Conservation (phyloP, 1,140 invertebrate species). For the Caenorhabditis latens region DNA sequence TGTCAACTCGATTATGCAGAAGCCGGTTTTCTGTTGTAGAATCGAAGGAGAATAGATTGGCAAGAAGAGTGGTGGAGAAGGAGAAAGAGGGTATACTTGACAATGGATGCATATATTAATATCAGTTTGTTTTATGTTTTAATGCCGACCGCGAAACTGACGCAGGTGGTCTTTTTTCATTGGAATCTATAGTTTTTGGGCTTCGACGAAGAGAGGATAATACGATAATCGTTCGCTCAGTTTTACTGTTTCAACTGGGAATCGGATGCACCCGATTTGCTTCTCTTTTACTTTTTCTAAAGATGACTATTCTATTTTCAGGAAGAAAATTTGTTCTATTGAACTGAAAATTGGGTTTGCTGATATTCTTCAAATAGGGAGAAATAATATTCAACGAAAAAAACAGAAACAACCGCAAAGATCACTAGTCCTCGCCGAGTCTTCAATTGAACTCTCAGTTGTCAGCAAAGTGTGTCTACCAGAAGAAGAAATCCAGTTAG, state of each 20-base stretch:
- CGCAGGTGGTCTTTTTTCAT: slow-evolving; percentile 3
- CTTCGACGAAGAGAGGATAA: neutral
- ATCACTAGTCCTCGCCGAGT: neutral
- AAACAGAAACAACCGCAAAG: neutral
- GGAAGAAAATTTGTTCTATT: neutral
- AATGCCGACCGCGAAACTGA: slow-evolving; percentile 1
- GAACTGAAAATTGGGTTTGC: neutral
- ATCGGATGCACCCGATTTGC: neutral
- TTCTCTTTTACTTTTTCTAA: neutral
- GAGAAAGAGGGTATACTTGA: slow-evolving; percentile 17
- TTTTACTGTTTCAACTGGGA: neutral
- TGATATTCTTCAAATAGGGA: too few species aligned
- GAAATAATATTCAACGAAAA: neutral
- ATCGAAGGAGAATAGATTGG: neutral
- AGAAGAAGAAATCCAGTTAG: neutral
- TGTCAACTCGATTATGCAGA: slow-evolving; percentile 55
- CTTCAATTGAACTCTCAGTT: neutral
- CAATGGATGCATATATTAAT: slow-evolving; percentile 33
- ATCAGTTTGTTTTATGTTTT: slow-evolving; percentile 41
- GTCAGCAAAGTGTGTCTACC: neutral
- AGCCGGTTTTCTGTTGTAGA: slow-evolving; percentile 27
- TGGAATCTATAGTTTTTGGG: neutral
- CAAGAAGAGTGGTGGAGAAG: neutral
- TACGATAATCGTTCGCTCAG: slow-evolving; percentile 42
- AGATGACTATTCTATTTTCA: neutral